Evolutionary conservation across 2,113 vertebrate genomes (phyloP), one percentile per base, ranked within the genome.

Genomic region (Callopanchax toddi): DNA sequence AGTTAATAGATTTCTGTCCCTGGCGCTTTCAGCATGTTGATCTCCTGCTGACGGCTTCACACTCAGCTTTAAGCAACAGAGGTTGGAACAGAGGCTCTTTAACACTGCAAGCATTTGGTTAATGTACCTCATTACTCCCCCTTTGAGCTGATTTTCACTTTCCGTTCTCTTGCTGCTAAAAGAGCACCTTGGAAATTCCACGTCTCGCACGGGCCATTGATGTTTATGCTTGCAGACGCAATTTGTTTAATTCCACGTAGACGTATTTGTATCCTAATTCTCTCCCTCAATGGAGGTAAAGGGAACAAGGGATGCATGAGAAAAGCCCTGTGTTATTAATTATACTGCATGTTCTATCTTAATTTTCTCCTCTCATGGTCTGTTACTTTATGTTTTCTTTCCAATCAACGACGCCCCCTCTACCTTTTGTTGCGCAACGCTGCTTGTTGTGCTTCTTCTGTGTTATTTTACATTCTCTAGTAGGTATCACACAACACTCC

Each of bases 1-100:
- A 79, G 71, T 83, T 85, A 84, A 89, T 87, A 84, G 86, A 81
- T 88, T 85, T 86, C 66, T 15, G 65, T 81, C 82, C 77, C 82
- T 18, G 6, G 83, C 74, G 86, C 78, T 87, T 76, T 82, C 50
- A 78, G 74, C 1, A 11, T 25, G 82, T 77, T 84, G 87, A 90
- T 89, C 80, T 86, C 82, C 68, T 63, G 81, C 86, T 85, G 83
- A 87, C 78, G 45, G 70, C 59, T 81, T 66, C 83, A 72, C 71
- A 70, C 69, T 81, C 73, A 11, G 64, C 68, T 82, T 78, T 72
- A 73, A 82, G 82, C 63, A 44, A 26, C 69, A 54, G 54, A 66
- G 61, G 39, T 54, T 58, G 55, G 75, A 83, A 78, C 69, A 74
- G 74, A 82, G 72, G 67, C 71, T 86, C 81, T 70, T 84, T 81